Conservation (phyloP, 2,113 vertebrate genomes). For the Prolemur simus region DNA sequence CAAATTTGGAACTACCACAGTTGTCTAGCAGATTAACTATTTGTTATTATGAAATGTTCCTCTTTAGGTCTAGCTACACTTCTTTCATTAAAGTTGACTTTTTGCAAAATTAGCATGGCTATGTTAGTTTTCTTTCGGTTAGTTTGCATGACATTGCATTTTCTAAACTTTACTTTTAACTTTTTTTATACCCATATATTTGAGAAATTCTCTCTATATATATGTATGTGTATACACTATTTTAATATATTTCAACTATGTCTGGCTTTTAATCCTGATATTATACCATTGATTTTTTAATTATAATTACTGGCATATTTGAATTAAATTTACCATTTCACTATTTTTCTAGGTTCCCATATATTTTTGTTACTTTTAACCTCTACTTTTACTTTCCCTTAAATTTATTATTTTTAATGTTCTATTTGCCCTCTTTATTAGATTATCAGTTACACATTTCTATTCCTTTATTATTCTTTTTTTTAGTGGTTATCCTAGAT, state of each 20-base stretch:
- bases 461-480: conserved; percentile 5
- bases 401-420: conserved; percentile 18
- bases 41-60: neutral
- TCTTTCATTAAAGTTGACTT: conserved; percentile 16
- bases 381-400: neutral
- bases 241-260: neutral
- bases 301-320: neutral
- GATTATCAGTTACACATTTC: neutral
- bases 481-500: neutral
- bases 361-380: neutral
- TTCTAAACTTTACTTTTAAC: neutral
- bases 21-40: neutral
- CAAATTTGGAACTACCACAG: neutral
- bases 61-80: neutral
- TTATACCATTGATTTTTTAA: neutral
- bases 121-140: neutral
- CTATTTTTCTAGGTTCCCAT: neutral
- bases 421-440: neutral
- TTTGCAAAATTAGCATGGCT: neutral
- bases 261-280: neutral
- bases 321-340: conserved; percentile 21
- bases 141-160: conserved; percentile 8
- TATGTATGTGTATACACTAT: neutral
- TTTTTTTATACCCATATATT: neutral
- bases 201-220: neutral